These are phyloP conservation scores for Mormyrus iriodes DNA, from an alignment of 2,113 vertebrate genomes.

Conservation along the genomic window DNA sequence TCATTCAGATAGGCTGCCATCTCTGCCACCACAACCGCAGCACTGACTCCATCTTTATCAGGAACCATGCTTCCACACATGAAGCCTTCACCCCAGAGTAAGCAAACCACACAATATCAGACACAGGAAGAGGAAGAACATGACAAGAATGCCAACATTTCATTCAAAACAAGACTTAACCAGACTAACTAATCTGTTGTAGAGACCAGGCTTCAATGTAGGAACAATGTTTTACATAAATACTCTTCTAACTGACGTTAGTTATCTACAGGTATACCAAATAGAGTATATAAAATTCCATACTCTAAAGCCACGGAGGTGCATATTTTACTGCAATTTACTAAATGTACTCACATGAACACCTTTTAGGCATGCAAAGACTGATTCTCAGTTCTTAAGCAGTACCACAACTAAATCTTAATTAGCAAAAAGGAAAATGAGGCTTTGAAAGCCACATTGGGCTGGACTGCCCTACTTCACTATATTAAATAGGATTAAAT, in stretches of 20 bases:
- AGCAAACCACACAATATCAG: background rate
- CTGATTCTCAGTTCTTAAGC: background rate
- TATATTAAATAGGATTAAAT: background rate
- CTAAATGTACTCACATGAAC: background rate
- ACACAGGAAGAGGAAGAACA: background rate
- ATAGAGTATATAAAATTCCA: background rate
- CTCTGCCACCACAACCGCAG: conserved; percentile 80
- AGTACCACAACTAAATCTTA: background rate
- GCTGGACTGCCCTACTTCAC: background rate
- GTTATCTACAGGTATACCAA: background rate
- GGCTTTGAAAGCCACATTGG: background rate
- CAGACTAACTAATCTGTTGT: background rate
- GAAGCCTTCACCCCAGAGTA: conserved; percentile 63
- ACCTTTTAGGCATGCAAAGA: background rate
- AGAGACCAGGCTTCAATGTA: background rate
- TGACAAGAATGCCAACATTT: background rate
- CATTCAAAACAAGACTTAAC: background rate
- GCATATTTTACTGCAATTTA: background rate
- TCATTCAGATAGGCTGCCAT: conserved; percentile 77
- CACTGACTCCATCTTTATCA: conserved; percentile 93
- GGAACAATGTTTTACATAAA: too few relatives aligned
- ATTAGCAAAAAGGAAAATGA: background rate
- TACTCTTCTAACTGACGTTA: background rate
- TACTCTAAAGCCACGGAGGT: background rate
- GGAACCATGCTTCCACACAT: conserved; percentile 79